Evolutionary conservation across 2,113 vertebrate species (phyloP), one percentile per base, ranked within the genome.

Genomic region (Melierax canorus): DNA sequence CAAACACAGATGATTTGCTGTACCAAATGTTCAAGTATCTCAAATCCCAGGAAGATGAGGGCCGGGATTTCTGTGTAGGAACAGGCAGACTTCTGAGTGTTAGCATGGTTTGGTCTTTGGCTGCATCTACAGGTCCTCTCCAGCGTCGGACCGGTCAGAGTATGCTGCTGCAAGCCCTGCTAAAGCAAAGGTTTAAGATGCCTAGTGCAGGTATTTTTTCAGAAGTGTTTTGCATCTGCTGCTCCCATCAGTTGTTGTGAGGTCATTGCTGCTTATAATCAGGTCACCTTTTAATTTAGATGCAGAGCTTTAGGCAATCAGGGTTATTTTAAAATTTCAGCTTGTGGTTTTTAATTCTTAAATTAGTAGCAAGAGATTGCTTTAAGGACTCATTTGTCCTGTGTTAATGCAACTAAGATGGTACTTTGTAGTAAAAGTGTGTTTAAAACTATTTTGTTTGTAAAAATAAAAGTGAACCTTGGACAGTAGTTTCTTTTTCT

Each of bases 61-160:
- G 23, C 77, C 85, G 39, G 30, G n/a, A 72, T 39, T 88, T 59
- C 46, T 84, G 39, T 32, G 3, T 39, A 11, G 21, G 41, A 81
- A 3, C 20, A 62, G 17, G 18, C 23, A 56, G 53, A 24, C 4
- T 71, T 71, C 24, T 53, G 68, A 75, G 29, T 29, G 29, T 41
- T 66, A 29, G 11, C 3, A 6, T 19, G 18, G 5, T 75, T 36
- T 34, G 19, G 4, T 56, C 23, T 71, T 39, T 72, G 36, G 16
- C 24, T 91, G 56, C 30, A 34, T 0, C 10, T 50, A 39, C 11
- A 36, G 38, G 13, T 26, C 30, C 60, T 56, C 11, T 58, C 10
- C 34, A 32, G 29, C 14, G 9, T 1, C 0, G 3, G 39, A 53
- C 32, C 1, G 0, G 12, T 38, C 34, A 12, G 41, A 67, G 5